phyloP scores from a whole-genome alignment of 1,140 invertebrate genomes.

The Diuraphis noxia region DNA sequence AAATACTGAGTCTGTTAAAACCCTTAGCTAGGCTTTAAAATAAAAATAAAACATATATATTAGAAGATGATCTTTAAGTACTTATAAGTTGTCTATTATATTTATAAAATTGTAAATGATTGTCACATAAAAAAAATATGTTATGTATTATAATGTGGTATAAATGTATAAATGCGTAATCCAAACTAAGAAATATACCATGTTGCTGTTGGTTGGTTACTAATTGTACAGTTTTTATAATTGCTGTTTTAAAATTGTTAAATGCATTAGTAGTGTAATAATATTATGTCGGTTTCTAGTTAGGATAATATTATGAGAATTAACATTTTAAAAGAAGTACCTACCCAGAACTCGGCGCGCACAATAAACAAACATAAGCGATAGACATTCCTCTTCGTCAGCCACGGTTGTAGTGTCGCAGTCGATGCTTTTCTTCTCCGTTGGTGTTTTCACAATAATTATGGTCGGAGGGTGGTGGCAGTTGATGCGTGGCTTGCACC shows the following conservation, averaged over 20 bases:
- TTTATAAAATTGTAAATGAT: background rate
- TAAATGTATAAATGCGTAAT: background rate
- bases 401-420: background rate
- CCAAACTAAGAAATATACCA: background rate
- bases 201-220: background rate
- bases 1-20: background rate
- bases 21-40: background rate
- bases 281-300: background rate
- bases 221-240: background rate
- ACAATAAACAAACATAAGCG: background rate
- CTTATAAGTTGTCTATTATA: background rate
- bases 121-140: background rate
- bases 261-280: background rate
- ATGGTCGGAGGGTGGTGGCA: background rate
- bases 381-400: constrained; percentile 21
- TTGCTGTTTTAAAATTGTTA: background rate
- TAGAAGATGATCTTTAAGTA: no score
- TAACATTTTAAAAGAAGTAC: constrained; percentile 17
- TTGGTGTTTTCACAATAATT: constrained; percentile 17
- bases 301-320: background rate
- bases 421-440: background rate
- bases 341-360: background rate
- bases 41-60: no score
- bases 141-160: no score
- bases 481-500: background rate